Base-by-base conservation (phyloP, 2,888 invertebrate genomes). In the Acronicta alni region DNA sequence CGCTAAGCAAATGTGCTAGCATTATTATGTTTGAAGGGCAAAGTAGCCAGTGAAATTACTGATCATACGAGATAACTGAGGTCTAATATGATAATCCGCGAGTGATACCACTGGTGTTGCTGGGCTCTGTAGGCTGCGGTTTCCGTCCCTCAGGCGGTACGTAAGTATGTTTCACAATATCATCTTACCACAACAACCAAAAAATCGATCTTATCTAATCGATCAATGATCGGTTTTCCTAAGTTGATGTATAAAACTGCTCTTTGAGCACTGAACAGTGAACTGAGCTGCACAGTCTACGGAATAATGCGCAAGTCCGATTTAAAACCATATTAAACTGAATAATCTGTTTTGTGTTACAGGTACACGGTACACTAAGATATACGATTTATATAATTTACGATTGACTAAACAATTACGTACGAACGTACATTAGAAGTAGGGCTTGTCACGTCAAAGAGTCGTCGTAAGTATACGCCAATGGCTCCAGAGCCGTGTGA, bases 361-460 rank as follows among this genome's bases (percentile, higher is more conserved):
- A 51, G 35, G 32, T 57, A n/a, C n/a, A n/a, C n/a, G n/a, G 52
- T 37, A 20, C 53, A 42, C 41, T 62, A 61, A 65, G 62, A 68
- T 63, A 61, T 70, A 53, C 66, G 57, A 67, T 66, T 76, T 77
- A 68, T 77, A 75, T 76, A 72, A 79, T 78, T 77, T 77, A 72
- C 79, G 79, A 79, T 82, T 81, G 84, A 83, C 83, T 84, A 82
- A 86, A 85, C 86, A 88, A 87, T 87, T 85, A 80, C 81, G 65
- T 63, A 74, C 51, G 72, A 56, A 72, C 71, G 77, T 69, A 80
- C 80, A 82, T 82, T 85, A 85, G 83, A 84, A 85, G 84, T 80
- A 80, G 83, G 80, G 86, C 89, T 87, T 87, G 89, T 88, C 89
- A 87, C 84, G 76, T 89, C 89, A 87, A 82, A 80, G 84, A 83